Base-by-base conservation (phyloP, 2,113 vertebrate genomes). In the Tautogolabrus adspersus region DNA sequence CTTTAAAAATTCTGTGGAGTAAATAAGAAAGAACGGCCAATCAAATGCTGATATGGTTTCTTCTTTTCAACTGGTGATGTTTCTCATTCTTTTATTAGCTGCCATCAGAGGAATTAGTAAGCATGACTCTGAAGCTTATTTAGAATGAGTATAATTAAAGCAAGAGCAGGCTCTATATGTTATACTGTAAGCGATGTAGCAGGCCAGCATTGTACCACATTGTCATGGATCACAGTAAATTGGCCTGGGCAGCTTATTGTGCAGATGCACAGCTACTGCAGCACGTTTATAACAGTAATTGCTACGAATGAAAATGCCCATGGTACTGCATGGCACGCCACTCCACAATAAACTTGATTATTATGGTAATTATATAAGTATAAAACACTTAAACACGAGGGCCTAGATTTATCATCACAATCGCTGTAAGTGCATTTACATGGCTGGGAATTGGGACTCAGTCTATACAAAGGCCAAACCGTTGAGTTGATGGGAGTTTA, bases 331-430 rank as follows among this genome's bases (percentile, higher is more conserved):
- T 87, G 66, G 83, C 84, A 79, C 13, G 69, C 86, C 81, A 85
- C 88, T 92, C 86, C 66, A 90, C 88, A 88, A 93, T 92, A 93
- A 93, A 92, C 86, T 75, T 93, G 86, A 94, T 94, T 92, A 92
- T 89, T 89, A 90, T 90, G 83, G 88, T 93, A 93, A 94, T 94
- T 94, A 93, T 81, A 87, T 86, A 72, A 92, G 85, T 87, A 87
- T 87, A 88, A 88, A 86, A 91, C 79, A 85, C 71, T 91, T 90
- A 88, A 88, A 87, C 62, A 66, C 61, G 61, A 89, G 68, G 66
- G 69, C 46, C 77, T 66, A 81, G 84, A 92, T 93, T 87, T 87
- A 87, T 92, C 89, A 90, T 85, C 54, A 58, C 76, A 84, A 87
- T 90, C 68, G 84, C 81, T 83, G 21, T 57, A 51, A 84, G 79